These are phyloP conservation scores for Amyelois transitella DNA, from an alignment of 1,140 invertebrate species.

Conservation along the genomic window DNA sequence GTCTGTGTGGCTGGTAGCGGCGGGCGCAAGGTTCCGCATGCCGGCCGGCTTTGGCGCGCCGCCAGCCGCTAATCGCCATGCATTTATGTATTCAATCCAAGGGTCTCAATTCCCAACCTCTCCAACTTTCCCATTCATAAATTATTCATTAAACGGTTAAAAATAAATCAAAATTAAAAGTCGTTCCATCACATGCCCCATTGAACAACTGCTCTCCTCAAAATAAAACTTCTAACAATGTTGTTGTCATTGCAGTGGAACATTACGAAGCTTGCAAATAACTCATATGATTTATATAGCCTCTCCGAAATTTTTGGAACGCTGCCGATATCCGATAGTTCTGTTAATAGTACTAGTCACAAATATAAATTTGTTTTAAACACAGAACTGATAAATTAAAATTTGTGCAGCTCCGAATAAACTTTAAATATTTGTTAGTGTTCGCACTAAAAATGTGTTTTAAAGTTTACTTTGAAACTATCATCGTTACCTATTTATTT, in stretches of 20 bases:
- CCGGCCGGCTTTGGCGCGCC: slow-evolving; percentile 28
- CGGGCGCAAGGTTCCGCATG: slow-evolving; percentile 22
- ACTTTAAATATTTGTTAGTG: too few species aligned
- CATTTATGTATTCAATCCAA: slow-evolving; percentile 40
- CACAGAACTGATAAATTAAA: too few species aligned
- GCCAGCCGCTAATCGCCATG: slow-evolving; percentile 58
- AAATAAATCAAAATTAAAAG: background rate
- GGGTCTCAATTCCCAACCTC: background rate
- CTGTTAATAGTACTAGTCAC: slow-evolving; percentile 1
- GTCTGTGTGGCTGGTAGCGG: slow-evolving; percentile 34
- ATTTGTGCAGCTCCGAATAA: too few species aligned
- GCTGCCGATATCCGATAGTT: slow-evolving; percentile 2
- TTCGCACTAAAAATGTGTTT: too few species aligned
- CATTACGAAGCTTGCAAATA: slow-evolving; percentile 1
- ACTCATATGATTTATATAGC: slow-evolving; percentile 4
- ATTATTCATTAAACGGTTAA: background rate
- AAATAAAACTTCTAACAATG: background rate
- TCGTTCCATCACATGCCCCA: background rate
- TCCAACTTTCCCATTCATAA: slow-evolving; percentile 6
- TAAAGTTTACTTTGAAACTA: too few species aligned
- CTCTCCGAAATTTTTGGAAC: slow-evolving; percentile 11
- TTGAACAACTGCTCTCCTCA: background rate
- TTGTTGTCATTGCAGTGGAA: background rate
- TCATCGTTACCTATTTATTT: too few species aligned
- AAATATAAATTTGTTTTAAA: background rate